phyloP scores from a whole-genome alignment of 2,113 vertebrate species.

The Erythrolamprus reginae region DNA sequence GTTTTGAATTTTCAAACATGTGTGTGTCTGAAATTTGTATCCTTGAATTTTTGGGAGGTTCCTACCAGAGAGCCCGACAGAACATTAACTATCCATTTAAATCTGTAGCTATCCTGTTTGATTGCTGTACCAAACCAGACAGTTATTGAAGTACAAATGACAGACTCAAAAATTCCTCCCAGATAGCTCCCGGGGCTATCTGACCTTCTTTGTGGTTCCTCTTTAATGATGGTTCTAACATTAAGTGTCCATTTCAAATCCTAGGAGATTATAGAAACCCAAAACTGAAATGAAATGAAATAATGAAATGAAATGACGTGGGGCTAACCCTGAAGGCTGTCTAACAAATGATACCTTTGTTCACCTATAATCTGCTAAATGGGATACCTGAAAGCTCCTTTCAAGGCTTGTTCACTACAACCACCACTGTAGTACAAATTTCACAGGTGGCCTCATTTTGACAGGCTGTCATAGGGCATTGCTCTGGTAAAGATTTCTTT shows the following conservation, averaged over 20 bases:
- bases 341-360: background rate
- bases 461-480: background rate
- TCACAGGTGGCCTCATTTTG: background rate
- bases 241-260: background rate
- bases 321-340: background rate
- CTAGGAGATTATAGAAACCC: background rate
- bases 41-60: too few species aligned
- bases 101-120: background rate
- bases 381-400: background rate
- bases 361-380: background rate
- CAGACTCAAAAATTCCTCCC: background rate
- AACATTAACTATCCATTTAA: background rate
- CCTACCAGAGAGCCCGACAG: too few species aligned
- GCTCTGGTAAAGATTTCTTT: background rate
- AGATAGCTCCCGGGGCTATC: background rate
- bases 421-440: background rate
- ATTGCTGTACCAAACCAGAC: background rate
- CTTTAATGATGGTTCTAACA: background rate
- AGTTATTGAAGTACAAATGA: background rate
- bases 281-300: too few species aligned
- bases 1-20: too few species aligned
- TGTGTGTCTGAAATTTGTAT: too few species aligned
- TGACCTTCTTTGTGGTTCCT: background rate
- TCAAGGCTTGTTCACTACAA: background rate
- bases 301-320: too few species aligned